Conservation (phyloP, 2,888 invertebrate genomes). For the Acheta domesticus region DNA sequence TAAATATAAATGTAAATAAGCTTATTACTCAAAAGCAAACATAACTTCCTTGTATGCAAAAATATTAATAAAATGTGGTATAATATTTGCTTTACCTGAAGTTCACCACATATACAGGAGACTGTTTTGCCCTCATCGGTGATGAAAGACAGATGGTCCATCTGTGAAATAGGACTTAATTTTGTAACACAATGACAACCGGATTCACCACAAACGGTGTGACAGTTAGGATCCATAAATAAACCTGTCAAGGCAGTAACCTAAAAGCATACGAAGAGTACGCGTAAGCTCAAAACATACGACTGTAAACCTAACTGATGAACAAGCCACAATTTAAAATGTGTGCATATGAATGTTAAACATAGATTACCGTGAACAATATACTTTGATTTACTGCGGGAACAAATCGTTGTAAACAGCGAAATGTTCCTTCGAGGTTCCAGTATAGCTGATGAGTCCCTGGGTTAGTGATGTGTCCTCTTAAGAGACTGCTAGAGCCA, state of each 20-base stretch:
- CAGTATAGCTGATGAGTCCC: constrained; percentile 65
- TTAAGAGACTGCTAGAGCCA: constrained; percentile 60
- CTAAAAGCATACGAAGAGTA: constrained; percentile 41
- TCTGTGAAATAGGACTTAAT: constrained; percentile 54
- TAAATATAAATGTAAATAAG: neutral
- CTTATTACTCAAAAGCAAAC: too few relatives aligned
- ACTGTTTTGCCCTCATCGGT: constrained; percentile 63
- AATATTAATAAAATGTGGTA: too few relatives aligned
- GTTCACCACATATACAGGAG: constrained; percentile 69
- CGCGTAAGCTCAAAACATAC: too few relatives aligned
- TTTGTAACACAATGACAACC: constrained; percentile 67
- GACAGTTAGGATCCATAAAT: constrained; percentile 51
- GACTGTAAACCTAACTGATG: too few relatives aligned
- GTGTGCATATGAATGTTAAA: neutral
- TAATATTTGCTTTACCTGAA: constrained; percentile 51
- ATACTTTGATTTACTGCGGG: constrained; percentile 67
- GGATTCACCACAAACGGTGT: constrained; percentile 66
- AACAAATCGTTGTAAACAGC: constrained; percentile 67
- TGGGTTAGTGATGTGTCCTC: constrained; percentile 57
- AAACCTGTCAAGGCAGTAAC: constrained; percentile 55
- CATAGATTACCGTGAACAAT: neutral
- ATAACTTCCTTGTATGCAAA: too few relatives aligned
- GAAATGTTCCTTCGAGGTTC: constrained; percentile 64
- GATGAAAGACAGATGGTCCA: constrained; percentile 63
- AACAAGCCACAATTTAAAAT: too few relatives aligned